Conservation (phyloP, 2,113 vertebrate species). For the Apeltes quadracus region DNA sequence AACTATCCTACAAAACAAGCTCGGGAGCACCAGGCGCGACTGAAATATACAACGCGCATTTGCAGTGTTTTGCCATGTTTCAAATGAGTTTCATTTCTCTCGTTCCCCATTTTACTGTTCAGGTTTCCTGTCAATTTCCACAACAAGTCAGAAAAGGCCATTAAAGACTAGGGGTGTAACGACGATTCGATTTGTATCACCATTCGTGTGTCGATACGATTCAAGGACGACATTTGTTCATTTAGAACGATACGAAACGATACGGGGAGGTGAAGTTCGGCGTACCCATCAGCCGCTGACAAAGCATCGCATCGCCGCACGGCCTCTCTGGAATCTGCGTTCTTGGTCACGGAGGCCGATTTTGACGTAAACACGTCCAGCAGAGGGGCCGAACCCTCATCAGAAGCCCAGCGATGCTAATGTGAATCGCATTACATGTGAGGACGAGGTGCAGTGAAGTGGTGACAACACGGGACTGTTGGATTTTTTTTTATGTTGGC, state of each 20-base stretch:
- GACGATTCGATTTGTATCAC: no score
- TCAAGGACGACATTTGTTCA: no score
- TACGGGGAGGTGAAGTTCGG: conserved; percentile 22
- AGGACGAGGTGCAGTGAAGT: conserved; percentile 48
- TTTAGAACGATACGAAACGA: no score
- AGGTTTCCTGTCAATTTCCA: not conserved
- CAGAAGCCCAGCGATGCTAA: conserved; percentile 63
- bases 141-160: not conserved
- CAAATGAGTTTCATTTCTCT: not conserved
- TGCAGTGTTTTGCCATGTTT: not conserved
- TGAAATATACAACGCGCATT: not conserved
- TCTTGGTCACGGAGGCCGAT: conserved; percentile 36
- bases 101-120: not conserved
- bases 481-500: conserved; percentile 15
- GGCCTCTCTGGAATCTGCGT: conserved; percentile 21
- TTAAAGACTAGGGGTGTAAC: no score
- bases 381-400: conserved; percentile 55
- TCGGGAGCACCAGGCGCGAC: not conserved
- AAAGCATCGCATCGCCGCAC: conserved; percentile 14
- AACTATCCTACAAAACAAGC: not conserved
- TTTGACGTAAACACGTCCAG: conserved; percentile 40
- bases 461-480: conserved; percentile 55
- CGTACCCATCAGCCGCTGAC: conserved; percentile 30
- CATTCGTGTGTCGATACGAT: no score
- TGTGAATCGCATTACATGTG: conserved; percentile 67